Base-by-base conservation (phyloP, 2,888 invertebrate genomes). In the Xestobium rufovillosum region DNA sequence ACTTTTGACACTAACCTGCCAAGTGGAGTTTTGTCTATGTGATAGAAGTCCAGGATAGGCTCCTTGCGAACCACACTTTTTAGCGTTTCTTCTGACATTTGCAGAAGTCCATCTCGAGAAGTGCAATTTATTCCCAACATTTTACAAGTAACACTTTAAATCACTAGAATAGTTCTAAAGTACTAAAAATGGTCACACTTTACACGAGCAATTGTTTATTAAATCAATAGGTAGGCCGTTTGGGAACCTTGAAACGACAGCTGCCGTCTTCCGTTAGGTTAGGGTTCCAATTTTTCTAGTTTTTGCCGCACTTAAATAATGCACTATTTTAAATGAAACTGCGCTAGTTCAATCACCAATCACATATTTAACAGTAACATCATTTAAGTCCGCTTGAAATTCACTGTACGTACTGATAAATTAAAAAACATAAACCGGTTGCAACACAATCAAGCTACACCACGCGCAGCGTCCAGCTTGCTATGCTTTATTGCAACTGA, bases 21-120 rank as follows among this genome's bases (percentile, higher is more conserved):
- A 71, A 85, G 84, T 59, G 84, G 84, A 58, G 82, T 82, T 68
- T 83, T 81, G 67, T 85, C 84, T 56, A 85, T 82, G 66, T 82
- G 78, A 67, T 84, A 85, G 49, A 81, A 76, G 55, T 80, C 78
- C 53, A 79, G 76, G 66, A 85, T 83, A 54, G 82, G 77, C 61
- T 80, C 78, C 61, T 76, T 73, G 55, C 80, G 78, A 64, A 83
- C 75, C 61, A 84, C 69, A 62, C 72, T 73, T 56, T 75, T 71
- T 55, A 82, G 69, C 58, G 74, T 70, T 55, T 79, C 79, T 62
- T 80, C 76, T 38, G 77, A 74, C 57, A 83, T 70, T 68, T 78
- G 78, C 65, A 84, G 68, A 55, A 84, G 75, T 51, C 84, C 84
- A 67, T 81, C 79, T 59, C 77, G 75, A 44, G 71, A 73, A 54